These are phyloP conservation scores for Pocillopora damicornis DNA, from an alignment of 64 coral and sea anemone genomes.

Conservation along the genomic window DNA sequence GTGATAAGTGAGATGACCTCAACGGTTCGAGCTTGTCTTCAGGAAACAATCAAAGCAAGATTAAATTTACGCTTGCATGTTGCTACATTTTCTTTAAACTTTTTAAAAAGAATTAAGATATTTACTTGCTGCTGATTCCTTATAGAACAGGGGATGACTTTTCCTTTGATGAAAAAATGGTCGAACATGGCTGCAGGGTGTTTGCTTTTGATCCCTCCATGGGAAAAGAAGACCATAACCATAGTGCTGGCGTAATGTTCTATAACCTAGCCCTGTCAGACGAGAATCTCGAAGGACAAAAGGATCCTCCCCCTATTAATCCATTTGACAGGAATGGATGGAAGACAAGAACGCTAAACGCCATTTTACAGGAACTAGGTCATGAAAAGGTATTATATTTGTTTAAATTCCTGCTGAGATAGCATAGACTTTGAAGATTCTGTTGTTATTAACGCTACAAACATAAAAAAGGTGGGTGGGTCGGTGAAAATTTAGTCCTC, in stretches of 20 bases:
- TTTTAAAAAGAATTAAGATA: background rate
- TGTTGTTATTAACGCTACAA: too few relatives aligned
- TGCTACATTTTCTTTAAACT: too few relatives aligned
- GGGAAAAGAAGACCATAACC: slow-evolving; percentile 58
- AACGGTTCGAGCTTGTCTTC: too few relatives aligned
- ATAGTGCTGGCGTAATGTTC: slow-evolving; percentile 50
- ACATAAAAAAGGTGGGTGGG: background rate
- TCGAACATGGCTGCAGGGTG: slow-evolving; percentile 68
- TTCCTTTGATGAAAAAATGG: slow-evolving; percentile 84
- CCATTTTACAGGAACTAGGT: slow-evolving; percentile 61
- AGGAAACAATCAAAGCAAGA: too few relatives aligned
- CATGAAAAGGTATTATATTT: slow-evolving; percentile 57
- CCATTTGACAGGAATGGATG: slow-evolving; percentile 4
- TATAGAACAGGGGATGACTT: slow-evolving; percentile 68
- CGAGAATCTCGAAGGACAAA: slow-evolving; percentile 38
- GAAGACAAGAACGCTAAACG: slow-evolving; percentile 70
- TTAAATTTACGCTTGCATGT: too few relatives aligned
- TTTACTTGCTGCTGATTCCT: background rate
- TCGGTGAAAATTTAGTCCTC: too few relatives aligned
- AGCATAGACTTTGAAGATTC: too few relatives aligned
- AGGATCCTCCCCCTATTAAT: background rate
- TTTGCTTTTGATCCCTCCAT: slow-evolving; percentile 85
- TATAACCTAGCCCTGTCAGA: slow-evolving; percentile 68
- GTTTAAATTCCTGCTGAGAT: background rate
- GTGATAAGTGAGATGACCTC: too few relatives aligned